Evolutionary conservation across 2,797 vertebrate species (phyloP).

Genomic region (Enteromius treurensis): DNA sequence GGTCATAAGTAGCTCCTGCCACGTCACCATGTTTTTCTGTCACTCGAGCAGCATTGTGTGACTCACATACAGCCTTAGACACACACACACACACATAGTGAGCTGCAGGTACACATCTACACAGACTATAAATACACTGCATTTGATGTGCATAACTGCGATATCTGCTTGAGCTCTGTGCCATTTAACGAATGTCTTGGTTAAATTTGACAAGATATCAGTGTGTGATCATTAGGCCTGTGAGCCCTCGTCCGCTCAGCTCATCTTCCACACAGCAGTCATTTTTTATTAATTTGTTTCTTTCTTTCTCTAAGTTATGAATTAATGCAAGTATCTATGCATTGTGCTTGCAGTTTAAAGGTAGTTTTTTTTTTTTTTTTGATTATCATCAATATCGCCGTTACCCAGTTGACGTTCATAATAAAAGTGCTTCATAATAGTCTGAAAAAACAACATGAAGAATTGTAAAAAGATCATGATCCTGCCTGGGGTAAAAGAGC

Average conservation of each 20-base stretch:
- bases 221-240: conserved; percentile 40
- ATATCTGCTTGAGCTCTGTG: conserved; percentile 17
- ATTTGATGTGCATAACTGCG: conserved; percentile 20
- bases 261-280: conserved; percentile 28
- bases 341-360: background rate
- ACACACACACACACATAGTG: background rate
- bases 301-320: background rate
- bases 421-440: background rate
- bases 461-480: background rate
- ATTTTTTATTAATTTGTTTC: background rate
- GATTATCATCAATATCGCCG: background rate
- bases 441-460: background rate
- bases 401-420: background rate
- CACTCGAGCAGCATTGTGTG: conserved; percentile 7
- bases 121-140: conserved; percentile 26
- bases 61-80: background rate
- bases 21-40: conserved; percentile 50
- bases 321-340: background rate
- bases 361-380: background rate
- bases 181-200: conserved; percentile 12
- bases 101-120: conserved; percentile 17
- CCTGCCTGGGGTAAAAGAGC: background rate
- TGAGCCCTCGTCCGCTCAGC: conserved; percentile 1
- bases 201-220: conserved; percentile 38
- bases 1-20: conserved; percentile 32